Base-by-base conservation (phyloP, 2,888 invertebrate species). In the Junonia oenone region DNA sequence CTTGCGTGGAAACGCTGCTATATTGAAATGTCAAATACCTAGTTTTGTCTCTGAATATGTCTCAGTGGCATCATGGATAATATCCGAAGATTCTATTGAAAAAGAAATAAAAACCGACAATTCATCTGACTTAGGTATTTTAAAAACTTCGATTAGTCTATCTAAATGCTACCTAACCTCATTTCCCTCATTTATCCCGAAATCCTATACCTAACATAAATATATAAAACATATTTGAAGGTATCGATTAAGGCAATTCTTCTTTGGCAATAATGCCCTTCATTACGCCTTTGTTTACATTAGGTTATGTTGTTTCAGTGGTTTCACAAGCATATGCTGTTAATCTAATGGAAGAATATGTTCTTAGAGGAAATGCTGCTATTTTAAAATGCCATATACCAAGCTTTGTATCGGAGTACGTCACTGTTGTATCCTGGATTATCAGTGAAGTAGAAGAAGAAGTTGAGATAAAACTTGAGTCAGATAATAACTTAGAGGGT, bases 341-440 rank as follows among this genome's bases (percentile, higher is more conserved):
- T 73, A 97, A 97, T 92, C 94, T 97, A 75, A 96, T 97, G 96
- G 97, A 97, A 83, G 97, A 97, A 89, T 96, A 97, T 88, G 96
- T 97, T 68, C 92, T 97, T 72, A 93, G 95, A 81, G 97, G 97
- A 73, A 97, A 97, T 90, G 95, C 96, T 71, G 97, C 96, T 73
- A 95, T 97, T 83, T 92, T 97, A 81, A 97, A 97, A 93, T 97
- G 97, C 91, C 96, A 96, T 90, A 96, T 97, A 83, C 97, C 97
- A 72, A 96, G 96, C 91, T 97, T 97, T 91, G 96, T 97, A 68
- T 95, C 96, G 75, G 97, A 97, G 91, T 97, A 95, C 87, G 96
- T 97, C 73, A 92, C 90, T 75, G 95, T 97, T 72, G 93, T 93
- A 69, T 95, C 96, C 70, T 97, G 97, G 97, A 92, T 96, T 81